Base-by-base conservation (phyloP, 1,140 invertebrate genomes). In the Zaprionus africanus region DNA sequence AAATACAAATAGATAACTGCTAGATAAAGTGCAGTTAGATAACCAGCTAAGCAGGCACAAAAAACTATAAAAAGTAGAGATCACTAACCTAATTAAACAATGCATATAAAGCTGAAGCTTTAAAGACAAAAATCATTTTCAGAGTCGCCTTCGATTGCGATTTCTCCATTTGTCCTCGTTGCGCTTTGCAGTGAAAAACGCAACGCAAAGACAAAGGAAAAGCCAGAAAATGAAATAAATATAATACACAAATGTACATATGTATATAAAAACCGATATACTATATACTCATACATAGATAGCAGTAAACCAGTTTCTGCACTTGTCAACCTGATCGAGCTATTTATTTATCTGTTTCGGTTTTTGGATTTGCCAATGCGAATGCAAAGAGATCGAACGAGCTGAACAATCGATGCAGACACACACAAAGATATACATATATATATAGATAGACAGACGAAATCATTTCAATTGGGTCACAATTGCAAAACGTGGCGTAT, bases 401-500 rank as follows among this genome's bases (percentile, higher is more conserved):
- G 53, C 67, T 62, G 61, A 70, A 26, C 60, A 43, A 71, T 64
- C 53, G 36, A 46, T 22, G 49, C 51, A 56, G 26, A 61, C 28
- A 69, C 24, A 69, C 15, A 56, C 26, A 46, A n/a, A n/a, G n/a
- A n/a, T 24, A 62, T 24, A 53, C 1, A 22, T 22, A 22, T 22
- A 22, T 1, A 2, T 9, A 31, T 31, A 43, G 26, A 43, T 12
- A 59, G 12, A 53, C 46, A 46, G 43, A 28, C 62, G 49, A 66
- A 72, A 59, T 19, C 26, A 66, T 72, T 66, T 66, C 69, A 72
- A 72, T 65, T 72, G 69, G 69, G 69, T 72, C 62, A 72, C 62
- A 53, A 72, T 66, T 59, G 69, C 69, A 66, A 66, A 66, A 72
- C 69, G 62, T 59, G 69, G 69, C 69, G 62, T 72, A 72, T 66